phyloP scores from a whole-genome alignment of 1,140 invertebrate species.

The Anastatus disparis region DNA sequence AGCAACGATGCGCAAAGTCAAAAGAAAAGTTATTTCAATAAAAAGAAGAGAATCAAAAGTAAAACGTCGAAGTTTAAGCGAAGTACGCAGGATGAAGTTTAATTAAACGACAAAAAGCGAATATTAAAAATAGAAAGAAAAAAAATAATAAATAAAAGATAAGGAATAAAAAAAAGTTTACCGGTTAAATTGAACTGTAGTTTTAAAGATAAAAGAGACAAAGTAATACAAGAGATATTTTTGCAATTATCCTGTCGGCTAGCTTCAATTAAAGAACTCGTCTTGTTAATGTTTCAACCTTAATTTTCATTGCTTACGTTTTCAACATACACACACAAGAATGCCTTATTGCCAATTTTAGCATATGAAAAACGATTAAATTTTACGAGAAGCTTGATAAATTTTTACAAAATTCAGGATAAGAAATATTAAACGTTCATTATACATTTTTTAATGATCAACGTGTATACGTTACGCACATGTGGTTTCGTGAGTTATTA shows the following conservation, averaged over 20 bases:
- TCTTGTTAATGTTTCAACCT: constrained; percentile 15
- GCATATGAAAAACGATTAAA: not conserved
- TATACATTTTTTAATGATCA: no score
- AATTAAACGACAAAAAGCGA: constrained; percentile 15
- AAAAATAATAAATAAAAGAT: no score
- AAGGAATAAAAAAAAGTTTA: not conserved
- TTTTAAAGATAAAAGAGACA: not conserved
- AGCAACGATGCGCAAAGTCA: no score
- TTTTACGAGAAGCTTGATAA: not conserved
- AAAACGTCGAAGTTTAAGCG: no score
- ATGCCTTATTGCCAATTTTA: not conserved
- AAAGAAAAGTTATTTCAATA: no score
- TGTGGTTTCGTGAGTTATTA: no score
- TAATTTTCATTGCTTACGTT: constrained; percentile 27
- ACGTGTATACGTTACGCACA: no score
- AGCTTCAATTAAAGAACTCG: constrained; percentile 32
- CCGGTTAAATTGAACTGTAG: constrained; percentile 19
- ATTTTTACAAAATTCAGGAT: constrained; percentile 1
- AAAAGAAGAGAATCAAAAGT: no score
- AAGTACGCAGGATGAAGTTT: not conserved
- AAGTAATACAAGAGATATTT: constrained; percentile 5
- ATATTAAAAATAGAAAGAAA: not conserved
- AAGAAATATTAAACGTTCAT: not conserved
- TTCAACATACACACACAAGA: not conserved
- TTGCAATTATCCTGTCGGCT: constrained; percentile 20